Evolutionary conservation across 2,888 invertebrate species (phyloP).

Genomic region (Liopterus haemorrhoidalis): DNA sequence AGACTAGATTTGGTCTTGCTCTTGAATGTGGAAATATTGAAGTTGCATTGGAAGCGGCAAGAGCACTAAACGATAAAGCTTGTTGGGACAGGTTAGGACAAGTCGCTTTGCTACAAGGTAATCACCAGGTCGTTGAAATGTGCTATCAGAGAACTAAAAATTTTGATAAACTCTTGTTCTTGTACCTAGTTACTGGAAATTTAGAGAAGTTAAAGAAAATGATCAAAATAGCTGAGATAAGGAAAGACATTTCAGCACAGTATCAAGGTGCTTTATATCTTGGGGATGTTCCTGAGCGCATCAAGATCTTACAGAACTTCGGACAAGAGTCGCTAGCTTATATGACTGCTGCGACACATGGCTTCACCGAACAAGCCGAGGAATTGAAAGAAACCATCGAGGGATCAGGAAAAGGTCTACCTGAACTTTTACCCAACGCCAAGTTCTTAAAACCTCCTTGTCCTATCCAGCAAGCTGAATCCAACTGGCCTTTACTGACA

Average conservation of each 20-base stretch:
- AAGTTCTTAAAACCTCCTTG: conserved; percentile 78
- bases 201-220: conserved; percentile 95
- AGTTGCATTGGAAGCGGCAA: conserved; percentile 93
- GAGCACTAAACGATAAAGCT: conserved; percentile 84
- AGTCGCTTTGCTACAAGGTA: conserved; percentile 89
- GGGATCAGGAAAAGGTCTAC: conserved; percentile 58
- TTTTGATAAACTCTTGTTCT: conserved; percentile 96
- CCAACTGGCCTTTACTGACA: conserved; percentile 95
- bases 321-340: conserved; percentile 81
- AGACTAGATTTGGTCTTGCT: conserved; percentile 91
- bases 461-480: conserved; percentile 84
- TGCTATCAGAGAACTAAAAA: conserved; percentile 99
- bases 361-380: conserved; percentile 73
- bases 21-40: conserved; percentile 98
- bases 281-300: conserved; percentile 86
- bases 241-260: conserved; percentile 94
- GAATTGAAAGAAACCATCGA: conserved; percentile 61
- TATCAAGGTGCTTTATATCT: conserved; percentile 81
- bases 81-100: conserved; percentile 96
- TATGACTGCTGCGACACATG: conserved; percentile 90
- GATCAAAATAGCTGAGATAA: conserved; percentile 98
- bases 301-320: conserved; percentile 71
- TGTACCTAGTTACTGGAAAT: conserved; percentile 97
- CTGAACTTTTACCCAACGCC: conserved; percentile 69
- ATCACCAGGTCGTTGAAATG: conserved; percentile 96